Percentiles rank a stretch among this genome's conserved stretches.
These are phyloP conservation scores for Ochlodes sylvanus DNA, from an alignment of 2,888 invertebrate species.

Conservation along the genomic window DNA sequence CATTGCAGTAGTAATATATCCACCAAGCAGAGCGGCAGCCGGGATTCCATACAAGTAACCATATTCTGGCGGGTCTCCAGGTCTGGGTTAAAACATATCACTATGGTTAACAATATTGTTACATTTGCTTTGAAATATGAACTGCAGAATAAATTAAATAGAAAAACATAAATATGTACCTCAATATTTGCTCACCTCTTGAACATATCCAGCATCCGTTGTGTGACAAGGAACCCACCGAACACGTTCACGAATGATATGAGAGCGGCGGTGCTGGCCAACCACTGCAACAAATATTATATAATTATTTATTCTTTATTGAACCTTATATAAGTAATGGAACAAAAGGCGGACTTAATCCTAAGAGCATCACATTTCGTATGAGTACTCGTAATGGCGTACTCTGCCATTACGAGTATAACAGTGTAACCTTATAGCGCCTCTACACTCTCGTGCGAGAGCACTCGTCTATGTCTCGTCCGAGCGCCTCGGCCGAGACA, in stretches of 20 bases:
- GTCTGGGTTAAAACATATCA: constrained; percentile 61
- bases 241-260: constrained; percentile 96
- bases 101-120: neutral
- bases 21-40: constrained; percentile 88
- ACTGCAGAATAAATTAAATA: neutral
- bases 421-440: too few relatives aligned
- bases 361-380: too few relatives aligned
- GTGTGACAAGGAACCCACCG: constrained; percentile 95
- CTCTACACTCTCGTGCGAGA: too few relatives aligned
- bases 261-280: constrained; percentile 93
- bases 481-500: too few relatives aligned
- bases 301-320: too few relatives aligned
- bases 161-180: neutral
- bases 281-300: constrained; percentile 70
- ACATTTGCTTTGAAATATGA: too few relatives aligned
- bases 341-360: too few relatives aligned
- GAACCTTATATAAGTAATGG: too few relatives aligned
- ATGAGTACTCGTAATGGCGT: too few relatives aligned
- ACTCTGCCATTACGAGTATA: too few relatives aligned
- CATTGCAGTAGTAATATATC: constrained; percentile 86
- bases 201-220: constrained; percentile 97
- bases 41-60: constrained; percentile 92
- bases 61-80: constrained; percentile 94
- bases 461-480: too few relatives aligned
- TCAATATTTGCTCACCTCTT: constrained; percentile 82